Base-by-base conservation (phyloP, 1,140 invertebrate species). In the Plectus sambesii region DNA sequence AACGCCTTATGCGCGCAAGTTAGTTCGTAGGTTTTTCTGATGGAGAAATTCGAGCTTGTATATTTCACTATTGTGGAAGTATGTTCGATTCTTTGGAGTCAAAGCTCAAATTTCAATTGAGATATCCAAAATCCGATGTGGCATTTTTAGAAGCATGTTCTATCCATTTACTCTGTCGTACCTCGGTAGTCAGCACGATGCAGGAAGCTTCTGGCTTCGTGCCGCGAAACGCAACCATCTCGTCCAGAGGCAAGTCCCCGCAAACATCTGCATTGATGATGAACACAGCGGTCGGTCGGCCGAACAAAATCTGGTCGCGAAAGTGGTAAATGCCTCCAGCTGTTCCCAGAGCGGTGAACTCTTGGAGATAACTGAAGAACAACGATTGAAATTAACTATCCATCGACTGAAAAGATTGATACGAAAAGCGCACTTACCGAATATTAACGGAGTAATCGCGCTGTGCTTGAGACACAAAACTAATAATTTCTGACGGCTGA, bases 201-300 rank as follows among this genome's bases (percentile, higher is more conserved):
- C 54, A 54, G 38, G 56, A 35, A 4, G 60, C 60, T 5, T 49
- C 17, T 5, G 44, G 44, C 45, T 46, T 44, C 45, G 77, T 23
- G 3, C 25, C 44, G 68, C 97, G 87, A 70, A 87, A 89, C 12
- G 81, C 72, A 40, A 90, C 75, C 69, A 98, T 80, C 58, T 89
- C 81, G 47, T 78, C 73, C 8, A 99, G 73, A 5, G 87, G 87
- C 72, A 98, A 94, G 70, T 98, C 87, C 5, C 88, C 86, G 70
- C 93, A 98, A 2, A 96, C 87, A 76, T 98, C 93, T 2, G 90
- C 89, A 72, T 99, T 98, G 57, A 99, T 79, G 0, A 98, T 78
- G 69, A 98, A 92, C 71, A 98, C 92, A 5, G 80, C 82, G 38
- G 84, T 78, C 0, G 89, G 87, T 68, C 82, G 82, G 24, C 88